Evolutionary conservation across 2,113 vertebrate species (phyloP), one percentile per base, ranked within the genome.

Genomic region (Oryzias melastigma): DNA sequence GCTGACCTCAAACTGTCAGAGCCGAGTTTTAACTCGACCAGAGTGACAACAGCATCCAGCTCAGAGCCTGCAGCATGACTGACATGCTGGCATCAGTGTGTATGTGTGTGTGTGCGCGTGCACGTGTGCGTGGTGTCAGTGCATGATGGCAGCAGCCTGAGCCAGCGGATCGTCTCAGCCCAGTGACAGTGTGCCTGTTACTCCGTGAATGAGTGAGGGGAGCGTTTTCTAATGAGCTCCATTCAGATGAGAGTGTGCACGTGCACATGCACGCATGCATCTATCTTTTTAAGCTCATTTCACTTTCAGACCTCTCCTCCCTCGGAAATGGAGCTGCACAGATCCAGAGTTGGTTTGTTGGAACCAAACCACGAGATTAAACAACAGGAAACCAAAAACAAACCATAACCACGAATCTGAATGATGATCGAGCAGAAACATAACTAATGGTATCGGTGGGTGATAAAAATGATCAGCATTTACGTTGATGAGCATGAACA

Each of bases 1-100:
- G 54, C 1, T 81, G 81, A 66, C 78, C 82, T 81, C 66, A 84
- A 84, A 84, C 82, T 84, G 82, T 84, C 82, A 79, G 63, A 56
- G 63, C 66, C 63, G 63, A 71, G 69, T 13, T 79, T 74, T 71
- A 84, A 84, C 69, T 81, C 62, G 35, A 76, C 65, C 55, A 3
- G 71, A 76, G 75, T 73, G 82, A 84, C 56, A 43, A 71, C 57
- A 65, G 35, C 74, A 69, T 63, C 57, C 25, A 49, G 48, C 48
- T 49, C 68, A 56, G 82, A 76, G 69, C 52, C 57, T 7, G 45
- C 55, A 22, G 62, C 49, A 42, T 78, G 82, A 81, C 59, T 79
- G 78, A 63, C 72, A 77, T 41, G 44, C 50, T 69, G 74, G 58
- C 73, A 51, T 74, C 66, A 53, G 42, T 42, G 46, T 62, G 57